Percentiles rank a stretch among this genome's conserved stretches.
These are phyloP conservation scores for Hyles euphorbiae DNA, from an alignment of 1,140 invertebrate species.

Conservation along the genomic window DNA sequence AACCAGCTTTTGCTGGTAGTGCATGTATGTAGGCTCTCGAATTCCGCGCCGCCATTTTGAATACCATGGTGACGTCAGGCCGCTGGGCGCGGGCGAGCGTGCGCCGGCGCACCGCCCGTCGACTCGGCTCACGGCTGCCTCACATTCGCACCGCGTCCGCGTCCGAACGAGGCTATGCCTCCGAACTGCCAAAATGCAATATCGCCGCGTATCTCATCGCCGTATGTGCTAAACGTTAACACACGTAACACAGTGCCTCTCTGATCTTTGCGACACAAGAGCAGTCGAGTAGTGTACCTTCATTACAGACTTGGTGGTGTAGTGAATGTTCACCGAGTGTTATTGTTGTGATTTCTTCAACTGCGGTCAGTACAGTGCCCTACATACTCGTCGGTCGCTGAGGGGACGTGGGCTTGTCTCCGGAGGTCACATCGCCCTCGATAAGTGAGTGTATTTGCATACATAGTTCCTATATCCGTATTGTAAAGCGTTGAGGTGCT, in stretches of 20 bases:
- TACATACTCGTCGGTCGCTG: slow-evolving; percentile 41
- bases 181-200: slow-evolving; percentile 57
- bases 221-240: slow-evolving; percentile 49
- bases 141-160: slow-evolving; percentile 59
- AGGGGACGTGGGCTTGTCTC: slow-evolving; percentile 48
- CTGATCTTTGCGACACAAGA: slow-evolving; percentile 64
- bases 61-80: slow-evolving; percentile 69
- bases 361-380: slow-evolving; percentile 53
- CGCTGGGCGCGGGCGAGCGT: slow-evolving; percentile 58
- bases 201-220: slow-evolving; percentile 48
- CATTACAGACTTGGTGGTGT: slow-evolving; percentile 32
- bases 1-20: slow-evolving; percentile 34
- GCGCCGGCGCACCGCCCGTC: slow-evolving; percentile 46
- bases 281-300: slow-evolving; percentile 49
- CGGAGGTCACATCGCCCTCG: slow-evolving; percentile 46
- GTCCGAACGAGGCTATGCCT: slow-evolving; percentile 60
- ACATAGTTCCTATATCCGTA: slow-evolving; percentile 46
- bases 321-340: slow-evolving; percentile 55
- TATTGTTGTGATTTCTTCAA: slow-evolving; percentile 66
- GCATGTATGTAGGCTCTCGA: slow-evolving; percentile 66
- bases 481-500: slow-evolving; percentile 27
- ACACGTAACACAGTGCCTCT: slow-evolving; percentile 48
- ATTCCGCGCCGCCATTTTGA: slow-evolving; percentile 71
- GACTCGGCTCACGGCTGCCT: slow-evolving; percentile 18
- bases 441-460: slow-evolving; percentile 67